Base-by-base conservation (phyloP, 2,888 invertebrate genomes). In the Vanessa cardui region DNA sequence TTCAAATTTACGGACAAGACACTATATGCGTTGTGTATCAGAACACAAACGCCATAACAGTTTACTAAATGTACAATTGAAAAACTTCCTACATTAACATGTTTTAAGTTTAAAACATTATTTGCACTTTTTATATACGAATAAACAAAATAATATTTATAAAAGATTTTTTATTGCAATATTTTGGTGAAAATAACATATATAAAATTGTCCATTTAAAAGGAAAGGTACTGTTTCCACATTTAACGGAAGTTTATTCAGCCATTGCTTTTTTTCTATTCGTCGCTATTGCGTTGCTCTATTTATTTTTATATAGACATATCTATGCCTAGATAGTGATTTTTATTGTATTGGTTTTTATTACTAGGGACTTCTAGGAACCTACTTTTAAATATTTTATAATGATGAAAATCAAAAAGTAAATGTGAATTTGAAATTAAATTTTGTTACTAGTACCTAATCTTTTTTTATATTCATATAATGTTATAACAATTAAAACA, bases 31-130 rank as follows among this genome's bases (percentile, higher is more conserved):
- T 90, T 90, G 90, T 90, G 88, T 89, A 85, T 86, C 80, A 80
- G 80, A 83, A 87, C 84, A 88, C 88, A 89, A 90, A 90, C 90
- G 90, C 90, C 90, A 90, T 90, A 90, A 89, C 89, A 90, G 90
- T 88, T 89, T 88, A 86, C 80, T 77, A 80, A 71, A 74, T 73
- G 74, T 67, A 77, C 79, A 78, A 78, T 61, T 70, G 66, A 66
- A 70, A 47, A 59, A 75, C 77, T 77, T 67, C 64, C 45, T 68
- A 62, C 64, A 59, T 9, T 21, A 31, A 12, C 16, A 49, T 45
- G 44, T 20, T 45, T 7, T 6, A 6, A 20, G 8, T 20, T 26
- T 8, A 21, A 31, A 9, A 7, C 0, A 16, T 16, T 44, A 20
- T 45, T 45, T 50, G 15, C 16, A 0, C 18, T 26, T 9, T 8